Evolutionary conservation across 2,113 vertebrate species (phyloP).

Genomic region (Hippocampus abdominalis): DNA sequence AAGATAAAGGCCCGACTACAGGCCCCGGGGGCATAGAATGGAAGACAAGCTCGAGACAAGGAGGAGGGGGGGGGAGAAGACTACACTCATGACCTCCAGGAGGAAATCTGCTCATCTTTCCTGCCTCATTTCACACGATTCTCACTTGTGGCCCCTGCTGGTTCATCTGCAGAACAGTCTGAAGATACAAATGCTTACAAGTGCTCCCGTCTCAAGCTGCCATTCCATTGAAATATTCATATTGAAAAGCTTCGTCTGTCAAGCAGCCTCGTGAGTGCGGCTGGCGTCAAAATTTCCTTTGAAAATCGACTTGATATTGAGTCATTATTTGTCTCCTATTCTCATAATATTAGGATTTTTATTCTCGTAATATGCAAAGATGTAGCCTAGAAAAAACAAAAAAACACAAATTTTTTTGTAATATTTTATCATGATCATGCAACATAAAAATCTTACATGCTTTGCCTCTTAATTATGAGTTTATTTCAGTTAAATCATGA

Average conservation of each 20-base stretch:
- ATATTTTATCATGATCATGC: too few relatives aligned
- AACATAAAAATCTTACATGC: too few relatives aligned
- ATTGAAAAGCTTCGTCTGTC: not conserved
- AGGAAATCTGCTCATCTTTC: slow-evolving; percentile 7
- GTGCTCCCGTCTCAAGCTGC: not conserved
- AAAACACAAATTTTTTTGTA: too few relatives aligned
- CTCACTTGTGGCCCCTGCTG: slow-evolving; percentile 57
- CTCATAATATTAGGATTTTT: not conserved
- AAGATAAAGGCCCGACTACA: slow-evolving; percentile 51
- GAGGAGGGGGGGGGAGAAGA: not conserved
- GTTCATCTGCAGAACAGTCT: not conserved
- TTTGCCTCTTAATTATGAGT: too few relatives aligned
- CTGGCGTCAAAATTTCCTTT: not conserved
- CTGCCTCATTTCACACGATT: slow-evolving; percentile 30
- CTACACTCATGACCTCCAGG: slow-evolving; percentile 10
- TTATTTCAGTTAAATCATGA: not conserved
- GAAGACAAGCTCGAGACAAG: not conserved
- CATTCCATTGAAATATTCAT: not conserved
- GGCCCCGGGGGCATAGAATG: slow-evolving; percentile 9
- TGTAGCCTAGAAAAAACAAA: not conserved
- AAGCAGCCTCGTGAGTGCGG: not conserved
- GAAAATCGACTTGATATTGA: not conserved
- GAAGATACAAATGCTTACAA: not conserved
- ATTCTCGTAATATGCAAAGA: not conserved
- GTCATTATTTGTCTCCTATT: too few relatives aligned